Percentiles rank a stretch among this genome's conserved stretches.
phyloP scores from a whole-genome alignment of 2,888 invertebrate species.

The Branchipolynoe longqiensis region DNA sequence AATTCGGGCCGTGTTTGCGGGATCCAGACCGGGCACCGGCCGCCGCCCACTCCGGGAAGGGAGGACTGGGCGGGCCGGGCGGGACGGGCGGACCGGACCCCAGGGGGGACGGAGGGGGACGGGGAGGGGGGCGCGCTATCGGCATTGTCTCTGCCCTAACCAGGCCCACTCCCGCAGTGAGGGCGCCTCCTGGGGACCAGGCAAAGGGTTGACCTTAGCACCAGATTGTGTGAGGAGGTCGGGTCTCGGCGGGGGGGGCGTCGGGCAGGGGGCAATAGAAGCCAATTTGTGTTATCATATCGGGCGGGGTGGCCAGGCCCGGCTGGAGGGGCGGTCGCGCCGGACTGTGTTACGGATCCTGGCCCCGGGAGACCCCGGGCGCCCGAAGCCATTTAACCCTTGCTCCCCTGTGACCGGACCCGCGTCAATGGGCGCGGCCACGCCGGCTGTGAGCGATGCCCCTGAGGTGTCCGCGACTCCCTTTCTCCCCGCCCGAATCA shows the following conservation, averaged over 20 bases:
- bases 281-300: slow-evolving; percentile 54
- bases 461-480: neutral
- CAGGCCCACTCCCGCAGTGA: neutral
- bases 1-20: slow-evolving; percentile 10
- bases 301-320: neutral
- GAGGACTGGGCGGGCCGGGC: neutral
- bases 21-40: no score
- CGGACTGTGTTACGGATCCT: no score
- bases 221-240: slow-evolving; percentile 34
- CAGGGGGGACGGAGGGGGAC: neutral
- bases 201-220: slow-evolving; percentile 20
- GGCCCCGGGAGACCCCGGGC: slow-evolving; percentile 8
- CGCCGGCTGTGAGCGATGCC: neutral
- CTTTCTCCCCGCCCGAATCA: neutral
- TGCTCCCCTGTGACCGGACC: slow-evolving; percentile 27
- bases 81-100: neutral
- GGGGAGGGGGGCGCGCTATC: slow-evolving; percentile 33
- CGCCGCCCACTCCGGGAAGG: no score
- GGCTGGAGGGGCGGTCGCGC: no score
- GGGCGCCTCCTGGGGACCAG: neutral
- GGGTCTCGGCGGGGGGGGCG: no score
- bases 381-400: slow-evolving; percentile 19
- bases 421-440: neutral
- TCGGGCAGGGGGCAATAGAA: slow-evolving; percentile 18
- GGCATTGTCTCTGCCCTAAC: slow-evolving; percentile 50